Conservation (phyloP, 2,888 invertebrate genomes). For the Tupiocoris notatus region DNA sequence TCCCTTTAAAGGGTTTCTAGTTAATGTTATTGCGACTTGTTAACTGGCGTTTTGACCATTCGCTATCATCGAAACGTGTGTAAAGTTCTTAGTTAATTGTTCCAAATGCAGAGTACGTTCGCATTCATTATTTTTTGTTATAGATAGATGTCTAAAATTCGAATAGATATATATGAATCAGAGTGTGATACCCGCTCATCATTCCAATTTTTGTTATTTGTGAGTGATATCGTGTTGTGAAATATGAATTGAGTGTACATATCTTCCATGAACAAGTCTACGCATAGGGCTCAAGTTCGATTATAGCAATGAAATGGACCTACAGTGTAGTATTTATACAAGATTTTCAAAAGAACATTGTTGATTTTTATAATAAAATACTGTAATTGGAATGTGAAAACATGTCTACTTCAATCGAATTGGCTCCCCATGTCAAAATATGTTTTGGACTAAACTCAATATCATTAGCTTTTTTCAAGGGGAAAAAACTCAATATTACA, state of each 20-base stretch:
- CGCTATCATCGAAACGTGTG: background rate
- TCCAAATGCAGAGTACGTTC: background rate
- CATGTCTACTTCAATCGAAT: too few relatives aligned
- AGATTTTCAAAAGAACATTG: background rate
- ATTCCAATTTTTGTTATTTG: background rate
- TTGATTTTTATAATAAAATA: slow-evolving; percentile 1
- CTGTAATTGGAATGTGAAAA: background rate
- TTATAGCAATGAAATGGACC: background rate
- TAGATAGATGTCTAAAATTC: background rate
- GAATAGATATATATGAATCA: background rate
- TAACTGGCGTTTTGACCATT: too few relatives aligned
- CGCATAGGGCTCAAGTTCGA: background rate
- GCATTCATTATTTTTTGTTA: background rate
- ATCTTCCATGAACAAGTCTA: background rate
- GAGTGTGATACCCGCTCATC: background rate
- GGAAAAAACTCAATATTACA: too few relatives aligned
- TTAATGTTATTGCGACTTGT: too few relatives aligned
- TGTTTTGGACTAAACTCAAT: too few relatives aligned
- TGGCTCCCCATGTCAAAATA: too few relatives aligned
- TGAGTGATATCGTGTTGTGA: background rate
- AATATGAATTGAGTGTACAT: background rate
- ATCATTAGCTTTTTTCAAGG: too few relatives aligned
- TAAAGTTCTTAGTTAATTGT: too few relatives aligned
- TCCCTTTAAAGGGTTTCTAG: too few relatives aligned
- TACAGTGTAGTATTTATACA: background rate